A percentile compares a stretch with the other conserved stretches of the same genome.
Evolutionary conservation across 2,797 vertebrate species (phyloP).

Genomic region (Perodicticus potto): DNA sequence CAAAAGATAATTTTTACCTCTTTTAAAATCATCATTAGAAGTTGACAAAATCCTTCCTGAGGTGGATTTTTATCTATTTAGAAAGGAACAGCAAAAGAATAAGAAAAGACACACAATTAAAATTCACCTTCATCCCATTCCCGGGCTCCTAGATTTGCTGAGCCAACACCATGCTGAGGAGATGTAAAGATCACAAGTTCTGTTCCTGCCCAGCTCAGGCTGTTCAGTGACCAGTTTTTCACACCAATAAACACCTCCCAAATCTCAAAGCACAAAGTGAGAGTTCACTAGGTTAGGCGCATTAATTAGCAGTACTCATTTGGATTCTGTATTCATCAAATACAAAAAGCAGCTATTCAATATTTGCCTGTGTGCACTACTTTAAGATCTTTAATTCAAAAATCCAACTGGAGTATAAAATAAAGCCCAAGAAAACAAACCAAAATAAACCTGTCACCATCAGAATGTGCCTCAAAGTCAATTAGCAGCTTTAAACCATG

Average conservation of each 20-base stretch:
- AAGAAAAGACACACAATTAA: constrained; percentile 47
- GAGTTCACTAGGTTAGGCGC: constrained; percentile 64
- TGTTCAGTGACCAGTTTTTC: constrained; percentile 43
- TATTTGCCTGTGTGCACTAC: constrained; percentile 68
- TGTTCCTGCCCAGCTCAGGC: constrained; percentile 1
- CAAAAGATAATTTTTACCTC: constrained; percentile 38
- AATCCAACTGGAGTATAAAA: constrained; percentile 61
- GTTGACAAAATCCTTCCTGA: background rate
- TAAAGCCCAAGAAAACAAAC: constrained; percentile 73
- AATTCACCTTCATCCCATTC: constrained; percentile 54
- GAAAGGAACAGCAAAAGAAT: background rate
- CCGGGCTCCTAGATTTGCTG: background rate
- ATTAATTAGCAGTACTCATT: constrained; percentile 72
- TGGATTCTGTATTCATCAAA: constrained; percentile 75
- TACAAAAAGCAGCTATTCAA: constrained; percentile 72
- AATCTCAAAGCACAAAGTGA: constrained; percentile 65
- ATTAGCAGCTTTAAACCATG: constrained; percentile 16
- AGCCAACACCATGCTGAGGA: constrained; percentile 22
- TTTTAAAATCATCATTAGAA: constrained; percentile 29
- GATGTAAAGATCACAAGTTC: constrained; percentile 53
- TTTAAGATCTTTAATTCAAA: constrained; percentile 66
- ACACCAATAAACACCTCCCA: constrained; percentile 60
- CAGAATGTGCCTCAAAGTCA: constrained; percentile 67
- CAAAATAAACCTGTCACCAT: constrained; percentile 71
- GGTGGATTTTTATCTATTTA: constrained; percentile 14